Evolutionary conservation across 2,113 vertebrate species (phyloP), one percentile per base, ranked within the genome.

Genomic region (Lontra canadensis): DNA sequence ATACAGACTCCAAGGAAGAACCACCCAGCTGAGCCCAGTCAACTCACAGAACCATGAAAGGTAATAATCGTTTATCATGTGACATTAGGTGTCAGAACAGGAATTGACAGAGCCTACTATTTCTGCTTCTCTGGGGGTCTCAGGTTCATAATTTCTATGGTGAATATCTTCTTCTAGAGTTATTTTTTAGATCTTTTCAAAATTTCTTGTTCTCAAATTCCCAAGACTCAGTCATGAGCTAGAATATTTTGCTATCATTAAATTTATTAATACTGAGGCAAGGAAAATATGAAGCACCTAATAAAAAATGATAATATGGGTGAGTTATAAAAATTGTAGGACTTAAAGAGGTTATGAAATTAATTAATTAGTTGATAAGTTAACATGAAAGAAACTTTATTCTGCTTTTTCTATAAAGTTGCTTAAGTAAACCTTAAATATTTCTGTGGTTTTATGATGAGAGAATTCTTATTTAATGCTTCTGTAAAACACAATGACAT

Each of bases 201-300:
- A 69, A 7, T 49, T 49, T 76, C 57, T 88, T 88, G 2, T 82
- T 83, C 76, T 88, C 42, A 71, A 57, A 91, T 71, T 83, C 31
- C 42, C 15, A 47, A 79, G 26, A 82, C 6, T 94, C 26, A 78
- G 69, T 91, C 88, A 83, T 69, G 9, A 88, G 13, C 57, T 78
- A 18, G n/a, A 86, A 61, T 44, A 89, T 59, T 65, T 76, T 86
- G 6, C 42, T 93, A 36, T 86, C 11, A 9, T 71, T 86, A 83
- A 59, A 59, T 86, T 91, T 95, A 47, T 78, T 94, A 87, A 63
- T 31, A 61, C 21, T 31, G 69, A 71, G n/a, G 39, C 39, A 86
- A 84, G 42, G 39, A 88, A 94, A 93, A 94, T 71, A 83, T 44
- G 23, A 94, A 91, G 82, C 49, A 85, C 36, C 63, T 29, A 81